phyloP scores from a whole-genome alignment of 1,140 invertebrate genomes.

The Leptonema lineaticorne region DNA sequence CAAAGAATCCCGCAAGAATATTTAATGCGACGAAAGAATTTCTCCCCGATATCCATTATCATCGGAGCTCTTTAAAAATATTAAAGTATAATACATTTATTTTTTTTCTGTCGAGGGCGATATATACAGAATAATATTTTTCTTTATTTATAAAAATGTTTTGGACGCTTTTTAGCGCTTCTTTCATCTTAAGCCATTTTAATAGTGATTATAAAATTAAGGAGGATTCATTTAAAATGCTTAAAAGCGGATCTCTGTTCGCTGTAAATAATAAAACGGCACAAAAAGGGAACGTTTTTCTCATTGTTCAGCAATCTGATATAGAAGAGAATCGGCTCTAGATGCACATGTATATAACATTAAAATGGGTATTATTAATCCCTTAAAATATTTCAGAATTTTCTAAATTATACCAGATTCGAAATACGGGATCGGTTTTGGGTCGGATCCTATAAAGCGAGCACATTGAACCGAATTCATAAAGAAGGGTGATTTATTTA shows the following conservation, averaged over 20 bases:
- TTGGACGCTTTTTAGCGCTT: no score
- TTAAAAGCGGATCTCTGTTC: not conserved
- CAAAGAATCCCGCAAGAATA: not conserved
- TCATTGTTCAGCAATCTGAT: not conserved
- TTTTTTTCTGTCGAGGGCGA: no score
- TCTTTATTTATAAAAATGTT: no score
- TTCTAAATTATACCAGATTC: not conserved
- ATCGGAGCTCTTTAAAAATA: no score
- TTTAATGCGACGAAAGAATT: not conserved
- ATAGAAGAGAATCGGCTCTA: not conserved
- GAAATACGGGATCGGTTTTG: not conserved
- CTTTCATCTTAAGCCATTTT: no score
- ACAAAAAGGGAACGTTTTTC: not conserved
- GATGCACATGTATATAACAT: not conserved
- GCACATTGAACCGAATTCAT: not conserved
- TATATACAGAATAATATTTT: no score
- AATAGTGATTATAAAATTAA: no score
- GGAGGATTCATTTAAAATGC: not conserved
- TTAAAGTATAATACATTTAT: no score
- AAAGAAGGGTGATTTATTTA: slow-evolving; percentile 18
- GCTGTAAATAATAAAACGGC: not conserved
- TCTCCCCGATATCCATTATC: no score
- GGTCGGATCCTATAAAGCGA: slow-evolving; percentile 1
- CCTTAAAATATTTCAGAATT: not conserved
- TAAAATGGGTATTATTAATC: no score